Base-by-base conservation (phyloP, 1,140 invertebrate genomes). In the Anagrus nilaparvatae region DNA sequence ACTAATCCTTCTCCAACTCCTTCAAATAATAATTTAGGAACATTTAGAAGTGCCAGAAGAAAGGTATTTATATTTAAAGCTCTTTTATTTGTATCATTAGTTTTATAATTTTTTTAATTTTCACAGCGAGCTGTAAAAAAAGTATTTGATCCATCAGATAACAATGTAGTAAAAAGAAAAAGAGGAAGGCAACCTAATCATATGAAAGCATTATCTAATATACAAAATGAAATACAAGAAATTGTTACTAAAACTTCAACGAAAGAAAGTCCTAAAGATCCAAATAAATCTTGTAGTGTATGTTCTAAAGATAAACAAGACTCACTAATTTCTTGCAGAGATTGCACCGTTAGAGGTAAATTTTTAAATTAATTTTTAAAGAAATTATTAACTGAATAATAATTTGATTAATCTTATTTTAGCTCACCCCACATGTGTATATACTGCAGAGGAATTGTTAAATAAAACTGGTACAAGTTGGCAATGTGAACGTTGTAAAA, bases 91-190 rank as follows among this genome's bases (percentile, higher is more conserved):
- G 33, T 40, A 7, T 43, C 12, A 25, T 34, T 28, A 38, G 25
- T 20, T 23, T 42, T 40, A 12, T 32, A 21, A 40, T 25, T 40
- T 0, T 51, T 50, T 33, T 42, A 51, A 21, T 29, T 44, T 33
- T 61, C 60, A 40, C 46, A 71, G 67, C 58, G 70, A 65, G 81
- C 79, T 6, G n/a, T n/a, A n/a, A 84, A 81, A 53, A 82, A 82
- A 64, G 81, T 84, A 1, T 83, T 83, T 56, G 82, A 84, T 61
- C 82, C 82, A n/a, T 84, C 81, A 3, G 82, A 84, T 48, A 81
- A 78, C 48, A 76, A 81, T 65, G 59, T 82, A 5, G 79, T 80
- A 5, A 69, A 76, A 57, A 55, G 73, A 56, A 77, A 75, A 59
- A 63, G 80, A 39, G 78, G 80, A 12, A 70, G 78, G 19, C 76